phyloP scores from a whole-genome alignment of 2,113 vertebrate genomes.

The Dromaius novaehollandiae region DNA sequence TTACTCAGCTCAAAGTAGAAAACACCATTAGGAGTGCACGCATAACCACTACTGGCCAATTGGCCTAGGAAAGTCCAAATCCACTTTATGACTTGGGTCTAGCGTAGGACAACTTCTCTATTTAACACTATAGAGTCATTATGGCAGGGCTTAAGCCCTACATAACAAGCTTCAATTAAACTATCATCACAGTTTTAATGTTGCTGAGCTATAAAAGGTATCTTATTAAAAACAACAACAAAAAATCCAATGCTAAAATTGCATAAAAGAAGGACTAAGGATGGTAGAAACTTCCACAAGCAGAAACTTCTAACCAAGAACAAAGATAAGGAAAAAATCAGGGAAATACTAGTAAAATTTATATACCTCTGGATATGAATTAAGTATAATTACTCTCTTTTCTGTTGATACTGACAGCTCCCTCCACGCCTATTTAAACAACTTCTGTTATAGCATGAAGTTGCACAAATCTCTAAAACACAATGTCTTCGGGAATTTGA shows the following conservation, averaged over 20 bases:
- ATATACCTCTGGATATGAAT: too few relatives aligned
- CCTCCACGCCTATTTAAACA: neutral
- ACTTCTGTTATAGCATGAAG: neutral
- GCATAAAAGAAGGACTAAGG: neutral
- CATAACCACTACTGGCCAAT: neutral
- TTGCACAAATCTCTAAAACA: neutral
- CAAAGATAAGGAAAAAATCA: neutral
- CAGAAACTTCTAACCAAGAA: neutral
- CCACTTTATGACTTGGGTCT: neutral
- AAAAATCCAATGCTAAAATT: neutral
- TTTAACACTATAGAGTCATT: neutral
- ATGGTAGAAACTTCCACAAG: neutral
- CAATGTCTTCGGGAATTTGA: neutral
- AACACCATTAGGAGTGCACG: neutral
- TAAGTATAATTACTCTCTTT: neutral
- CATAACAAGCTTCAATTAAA: neutral
- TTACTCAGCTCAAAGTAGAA: neutral
- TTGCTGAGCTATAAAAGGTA: neutral
- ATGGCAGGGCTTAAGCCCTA: neutral
- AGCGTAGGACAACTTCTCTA: accelerated
- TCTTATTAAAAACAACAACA: neutral
- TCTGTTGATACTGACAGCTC: neutral
- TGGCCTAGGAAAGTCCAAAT: neutral
- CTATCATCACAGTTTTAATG: neutral
- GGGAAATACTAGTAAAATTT: neutral